A percentile compares a stretch with the other conserved stretches of the same genome.
phyloP scores from a whole-genome alignment of 1,140 invertebrate species.

The Hormaphis cornu region DNA sequence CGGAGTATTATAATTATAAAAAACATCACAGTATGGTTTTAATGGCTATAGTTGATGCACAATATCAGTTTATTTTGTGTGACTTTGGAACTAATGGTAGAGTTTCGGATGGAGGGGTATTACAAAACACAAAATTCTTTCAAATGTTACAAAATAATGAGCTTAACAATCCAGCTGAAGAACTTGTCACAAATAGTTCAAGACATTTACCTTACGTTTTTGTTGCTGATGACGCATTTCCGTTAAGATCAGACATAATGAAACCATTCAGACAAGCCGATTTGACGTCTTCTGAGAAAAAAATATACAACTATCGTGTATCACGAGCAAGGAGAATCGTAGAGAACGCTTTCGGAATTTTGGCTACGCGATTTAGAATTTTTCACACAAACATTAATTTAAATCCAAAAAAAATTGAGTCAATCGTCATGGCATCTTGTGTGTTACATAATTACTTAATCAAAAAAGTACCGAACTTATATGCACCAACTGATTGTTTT shows the following conservation, averaged over 20 bases:
- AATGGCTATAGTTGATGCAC: conserved; percentile 34
- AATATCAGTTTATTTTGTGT: conserved; percentile 35
- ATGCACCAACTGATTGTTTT: neutral
- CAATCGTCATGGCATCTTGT: conserved; percentile 38
- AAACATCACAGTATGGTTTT: conserved; percentile 37
- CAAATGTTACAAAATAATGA: conserved; percentile 35
- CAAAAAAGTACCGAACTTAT: neutral
- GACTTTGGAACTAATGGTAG: conserved; percentile 35
- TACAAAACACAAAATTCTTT: conserved; percentile 38
- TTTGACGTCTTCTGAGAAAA: neutral
- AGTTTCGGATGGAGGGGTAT: conserved; percentile 42
- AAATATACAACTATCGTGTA: conserved; percentile 22
- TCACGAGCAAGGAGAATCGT: neutral
- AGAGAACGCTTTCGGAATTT: neutral
- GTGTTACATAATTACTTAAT: conserved; percentile 39
- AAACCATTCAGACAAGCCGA: conserved; percentile 3
- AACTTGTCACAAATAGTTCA: conserved; percentile 38
- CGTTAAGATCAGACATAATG: neutral
- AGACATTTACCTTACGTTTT: conserved; percentile 31
- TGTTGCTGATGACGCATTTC: conserved; percentile 17
- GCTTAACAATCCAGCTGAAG: conserved; percentile 39
- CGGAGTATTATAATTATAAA: conserved; percentile 47
- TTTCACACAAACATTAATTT: conserved; percentile 16
- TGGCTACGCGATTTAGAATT: conserved; percentile 10
- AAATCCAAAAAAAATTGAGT: conserved; percentile 37